Evolutionary conservation across 2,113 vertebrate genomes (phyloP), one percentile per base, ranked within the genome.

Genomic region (Hippopotamus amphibius): DNA sequence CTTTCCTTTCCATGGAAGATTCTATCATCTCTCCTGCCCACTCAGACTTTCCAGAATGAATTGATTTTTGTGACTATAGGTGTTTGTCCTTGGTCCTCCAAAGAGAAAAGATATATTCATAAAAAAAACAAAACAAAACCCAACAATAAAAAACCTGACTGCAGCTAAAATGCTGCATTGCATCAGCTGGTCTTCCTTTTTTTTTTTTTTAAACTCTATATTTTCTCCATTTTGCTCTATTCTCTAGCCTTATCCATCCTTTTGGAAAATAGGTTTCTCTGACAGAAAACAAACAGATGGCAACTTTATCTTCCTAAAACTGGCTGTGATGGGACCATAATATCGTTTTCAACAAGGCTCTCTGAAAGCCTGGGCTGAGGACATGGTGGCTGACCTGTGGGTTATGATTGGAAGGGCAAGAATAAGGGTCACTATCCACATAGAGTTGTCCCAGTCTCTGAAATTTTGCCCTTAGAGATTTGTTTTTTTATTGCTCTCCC

Each of bases 281-380:
- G 92, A 89, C 50, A 90, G 77, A 91, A 97, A 96, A 88, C 92
- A 93, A 93, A 95, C 85, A 96, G 92, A 96, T 93, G 95, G 95
- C 61, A 69, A 71, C 37, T 37, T n/a, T n/a, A 41, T 84, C 69
- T 61, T 87, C 87, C 72, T 84, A 93, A 97, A 94, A 81, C 41
- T 93, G 90, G 83, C 68, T 89, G 33, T 69, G 66, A 77, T 2
- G 16, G 6, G 89, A n/a, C 63, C 97, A 48, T 69, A 79, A 96
- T 71, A 88, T 24, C 37, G 50, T 33, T 59, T 94, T 82, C 77
- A 71, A 10, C 6, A 22, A 71, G 37, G 41, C 68, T 93, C 33
- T n/a, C 76, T 81, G 74, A 61, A 53, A 57, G 57, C 55, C 53
- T 59, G 65, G 53, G 41, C 76, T 69, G 82, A 22, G 61, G 26